Conservation (phyloP, 1,140 invertebrate genomes). For the Marisa cornuarietis region DNA sequence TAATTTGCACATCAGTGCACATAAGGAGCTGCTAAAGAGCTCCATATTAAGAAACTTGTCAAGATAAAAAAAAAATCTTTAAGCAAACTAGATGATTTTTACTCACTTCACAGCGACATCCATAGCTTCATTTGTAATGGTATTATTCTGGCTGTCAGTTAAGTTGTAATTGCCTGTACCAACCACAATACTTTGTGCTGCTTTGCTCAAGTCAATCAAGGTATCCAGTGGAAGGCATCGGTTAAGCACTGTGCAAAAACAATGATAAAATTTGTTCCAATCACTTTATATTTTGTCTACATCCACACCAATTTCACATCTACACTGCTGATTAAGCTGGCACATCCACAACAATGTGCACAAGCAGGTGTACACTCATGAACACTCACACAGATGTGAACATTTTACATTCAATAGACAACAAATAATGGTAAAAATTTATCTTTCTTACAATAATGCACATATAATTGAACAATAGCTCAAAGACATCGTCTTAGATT, state of each 20-base stretch:
- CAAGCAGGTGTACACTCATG: no score
- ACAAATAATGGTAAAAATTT: no score
- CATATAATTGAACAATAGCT: no score
- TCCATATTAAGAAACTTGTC: no score
- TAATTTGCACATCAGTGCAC: no score
- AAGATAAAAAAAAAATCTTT: not conserved
- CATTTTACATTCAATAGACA: no score
- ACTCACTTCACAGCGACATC: slow-evolving; percentile 8
- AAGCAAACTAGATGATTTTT: not conserved
- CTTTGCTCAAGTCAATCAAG: not conserved
- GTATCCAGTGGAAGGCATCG: slow-evolving; percentile 8
- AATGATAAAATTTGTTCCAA: no score
- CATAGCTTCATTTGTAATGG: not conserved
- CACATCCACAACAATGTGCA: no score
- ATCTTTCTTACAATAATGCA: no score
- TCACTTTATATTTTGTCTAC: no score
- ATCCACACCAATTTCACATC: not conserved
- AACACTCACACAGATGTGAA: no score
- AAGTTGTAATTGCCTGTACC: not conserved
- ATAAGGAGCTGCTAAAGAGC: no score
- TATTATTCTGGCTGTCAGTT: slow-evolving; percentile 12
- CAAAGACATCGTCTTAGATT: not conserved
- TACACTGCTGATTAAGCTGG: not conserved
- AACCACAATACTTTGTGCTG: not conserved
- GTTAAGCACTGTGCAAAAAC: slow-evolving; percentile 4